Base-by-base conservation (phyloP, 2,113 vertebrate species). In the Macroglossus sobrinus region DNA sequence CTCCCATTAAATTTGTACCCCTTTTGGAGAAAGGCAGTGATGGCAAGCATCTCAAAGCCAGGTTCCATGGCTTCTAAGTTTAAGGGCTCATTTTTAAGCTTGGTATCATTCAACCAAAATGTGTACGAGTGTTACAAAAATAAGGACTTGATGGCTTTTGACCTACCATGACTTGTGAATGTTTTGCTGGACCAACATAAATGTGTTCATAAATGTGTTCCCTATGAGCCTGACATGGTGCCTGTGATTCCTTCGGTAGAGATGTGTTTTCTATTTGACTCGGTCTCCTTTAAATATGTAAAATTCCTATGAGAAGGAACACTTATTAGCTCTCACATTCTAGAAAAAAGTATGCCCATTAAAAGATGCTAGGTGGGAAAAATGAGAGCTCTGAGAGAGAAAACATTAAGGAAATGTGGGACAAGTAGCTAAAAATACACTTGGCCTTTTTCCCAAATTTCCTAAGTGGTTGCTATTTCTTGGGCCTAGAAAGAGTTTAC, bases 401-500 rank as follows among this genome's bases (percentile, higher is more conserved):
- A 12, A 82, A 63, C 30, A 78, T 74, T 92, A 61, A 90, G 75
- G 11, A 93, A 76, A 71, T 68, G 18, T 68, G 61, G 16, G 24
- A 5, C 45, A 21, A 19, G 8, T 68, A 43, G 4, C 18, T 94
- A 94, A 92, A 91, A 85, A 33, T 40, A 69, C 3, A 57, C 33
- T 66, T 88, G 38, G 12, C 4, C 33, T 61, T 55, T 63, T 89
- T 84, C 57, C n/a, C 76, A 82, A 76, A 64, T 93, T 85, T 91
- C 28, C n/a, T 74, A 22, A 53, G 16, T 11, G 45, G n/a, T 91
- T 24, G 35, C 19, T 26, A 5, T 86, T 89, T 71, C 12, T 19
- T 71, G 40, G 38, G 33, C 78, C 76, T 95, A 45, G 35, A 94
- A 91, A n/a, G 76, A 64, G 78, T 92, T 95, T 93, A 57, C 71